Base-by-base conservation (phyloP, 35 echinoderm and acorn worm species). In the Apostichopus californicus region DNA sequence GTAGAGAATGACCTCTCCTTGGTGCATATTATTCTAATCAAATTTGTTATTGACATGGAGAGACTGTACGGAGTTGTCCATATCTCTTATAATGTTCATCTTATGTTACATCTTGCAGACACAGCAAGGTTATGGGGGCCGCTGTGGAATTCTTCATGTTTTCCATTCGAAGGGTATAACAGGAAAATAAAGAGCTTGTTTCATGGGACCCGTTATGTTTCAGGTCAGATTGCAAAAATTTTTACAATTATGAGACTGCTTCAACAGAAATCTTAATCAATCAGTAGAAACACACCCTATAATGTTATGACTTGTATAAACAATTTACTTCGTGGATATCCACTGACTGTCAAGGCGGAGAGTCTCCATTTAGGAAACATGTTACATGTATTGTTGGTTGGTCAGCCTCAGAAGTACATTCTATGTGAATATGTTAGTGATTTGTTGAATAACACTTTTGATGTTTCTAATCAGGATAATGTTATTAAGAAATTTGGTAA, bases 151-250 rank as follows among this genome's bases (percentile, higher is more conserved):
- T 25, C 24, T 22, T 86, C 83, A 86, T 57, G 83, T 55, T 86
- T 57, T 86, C 83, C 83, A 57, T 86, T 86, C 58, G 83, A 57
- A 86, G 83, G 83, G 5, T 86, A 86, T 55, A 86, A 86, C 54
- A 56, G 83, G 18, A 56, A 86, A 63, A 55, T 86, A 14, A 86
- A 86, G 56, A 86, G 54, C 23, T 63, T 86, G 54, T 86, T 86
- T 54, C 83, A 86, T 57, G 83, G 83, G 4, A 86, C 83, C 56
- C 12, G 83, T 28, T 83, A 83, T 56, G 80, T 83, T 9, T 9
- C n/a, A 83, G 80, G 7, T 77, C 73, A 77, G 73, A 80, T 80
- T 80, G 78, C 78, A 5, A 9, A 80, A 53, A 80, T 52, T 26
- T 80, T 80, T 22, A 80, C 24, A 12, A 11, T 80, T 80, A 80